Evolutionary conservation across 2,888 invertebrate genomes (phyloP).

Genomic region (Sicus ferrugineus): DNA sequence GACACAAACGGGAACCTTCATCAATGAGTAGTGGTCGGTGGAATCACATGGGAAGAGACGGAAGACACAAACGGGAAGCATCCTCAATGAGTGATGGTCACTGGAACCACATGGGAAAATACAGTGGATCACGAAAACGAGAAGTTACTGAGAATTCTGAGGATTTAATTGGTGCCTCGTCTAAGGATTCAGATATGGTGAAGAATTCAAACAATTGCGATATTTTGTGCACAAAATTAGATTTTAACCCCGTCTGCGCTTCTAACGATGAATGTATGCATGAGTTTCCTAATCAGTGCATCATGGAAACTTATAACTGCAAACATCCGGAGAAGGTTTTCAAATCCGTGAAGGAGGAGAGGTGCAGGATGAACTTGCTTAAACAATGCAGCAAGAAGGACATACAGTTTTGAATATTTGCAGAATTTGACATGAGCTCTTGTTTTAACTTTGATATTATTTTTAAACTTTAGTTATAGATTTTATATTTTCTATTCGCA

Average conservation of each 20-base stretch:
- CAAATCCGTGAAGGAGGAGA: slow-evolving; percentile 47
- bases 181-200: too few relatives aligned
- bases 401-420: slow-evolving; percentile 34
- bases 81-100: neutral
- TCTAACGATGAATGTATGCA: slow-evolving; percentile 53
- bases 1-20: neutral
- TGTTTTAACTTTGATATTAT: too few relatives aligned
- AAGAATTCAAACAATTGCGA: slow-evolving; percentile 40
- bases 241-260: slow-evolving; percentile 54
- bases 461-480: too few relatives aligned
- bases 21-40: neutral
- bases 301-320: slow-evolving; percentile 57
- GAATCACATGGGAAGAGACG: neutral
- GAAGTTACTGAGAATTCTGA: neutral
- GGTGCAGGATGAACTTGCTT: slow-evolving; percentile 46
- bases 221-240: slow-evolving; percentile 53
- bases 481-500: too few relatives aligned
- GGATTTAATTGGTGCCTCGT: neutral
- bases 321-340: slow-evolving; percentile 51
- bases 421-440: too few relatives aligned
- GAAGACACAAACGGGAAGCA: neutral
- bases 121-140: neutral
- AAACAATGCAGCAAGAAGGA: slow-evolving; percentile 49
- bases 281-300: slow-evolving; percentile 57
- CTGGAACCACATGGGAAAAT: too few relatives aligned